Conservation (phyloP, 1,140 invertebrate species). For the Adoxophyes honmai region DNA sequence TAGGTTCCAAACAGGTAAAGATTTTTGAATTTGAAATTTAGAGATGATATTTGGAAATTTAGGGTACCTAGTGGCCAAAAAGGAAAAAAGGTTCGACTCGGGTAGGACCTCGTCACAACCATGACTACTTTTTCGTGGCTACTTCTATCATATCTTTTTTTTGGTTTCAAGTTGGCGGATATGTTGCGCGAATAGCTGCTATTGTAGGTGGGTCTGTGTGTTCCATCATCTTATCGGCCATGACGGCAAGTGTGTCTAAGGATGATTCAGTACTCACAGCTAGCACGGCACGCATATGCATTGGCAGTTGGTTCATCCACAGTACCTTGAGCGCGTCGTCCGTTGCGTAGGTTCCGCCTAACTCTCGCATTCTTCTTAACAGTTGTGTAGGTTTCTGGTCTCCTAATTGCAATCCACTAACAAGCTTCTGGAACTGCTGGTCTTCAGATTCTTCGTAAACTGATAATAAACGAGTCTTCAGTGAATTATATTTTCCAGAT, state of each 20-base stretch:
- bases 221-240: constrained; percentile 9
- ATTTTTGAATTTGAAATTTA: too few relatives aligned
- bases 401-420: constrained; percentile 35
- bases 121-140: too few relatives aligned
- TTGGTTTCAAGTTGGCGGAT: too few relatives aligned
- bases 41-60: too few relatives aligned
- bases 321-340: constrained; percentile 12
- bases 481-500: constrained; percentile 11
- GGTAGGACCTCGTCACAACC: too few relatives aligned
- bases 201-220: background rate
- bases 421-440: constrained; percentile 32
- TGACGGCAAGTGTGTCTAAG: background rate
- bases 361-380: constrained; percentile 26
- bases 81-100: too few relatives aligned
- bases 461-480: constrained; percentile 18
- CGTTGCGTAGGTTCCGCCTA: constrained; percentile 17
- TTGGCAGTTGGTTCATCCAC: background rate
- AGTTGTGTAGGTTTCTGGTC: constrained; percentile 36
- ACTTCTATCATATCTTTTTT: too few relatives aligned
- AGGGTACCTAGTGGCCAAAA: too few relatives aligned
- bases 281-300: background rate
- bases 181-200: too few relatives aligned
- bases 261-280: background rate
- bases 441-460: constrained; percentile 30
- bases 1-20: too few relatives aligned